Conservation (phyloP, 2,113 vertebrate genomes). For the Proteles cristata region DNA sequence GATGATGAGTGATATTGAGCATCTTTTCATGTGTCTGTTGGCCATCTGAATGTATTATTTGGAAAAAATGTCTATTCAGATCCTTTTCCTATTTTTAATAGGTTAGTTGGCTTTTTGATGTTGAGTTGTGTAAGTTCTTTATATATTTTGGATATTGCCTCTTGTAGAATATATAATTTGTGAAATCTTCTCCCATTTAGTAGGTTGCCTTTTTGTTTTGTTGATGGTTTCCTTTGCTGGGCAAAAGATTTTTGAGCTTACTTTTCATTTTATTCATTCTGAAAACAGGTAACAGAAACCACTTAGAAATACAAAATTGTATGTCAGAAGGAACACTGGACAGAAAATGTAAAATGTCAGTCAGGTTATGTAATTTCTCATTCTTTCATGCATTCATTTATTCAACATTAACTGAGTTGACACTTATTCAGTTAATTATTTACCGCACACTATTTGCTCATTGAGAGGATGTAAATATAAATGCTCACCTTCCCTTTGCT, state of each 20-base stretch:
- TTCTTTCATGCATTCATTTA: neutral
- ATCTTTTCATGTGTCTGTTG: neutral
- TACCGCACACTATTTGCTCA: neutral
- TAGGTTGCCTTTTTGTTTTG: neutral
- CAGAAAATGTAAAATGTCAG: neutral
- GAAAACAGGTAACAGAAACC: neutral
- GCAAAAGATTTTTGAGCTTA: neutral
- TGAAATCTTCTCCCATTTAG: neutral
- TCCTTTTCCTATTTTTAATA: neutral
- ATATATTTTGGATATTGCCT: neutral
- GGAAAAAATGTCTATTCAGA: neutral
- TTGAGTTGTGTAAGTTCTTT: neutral
- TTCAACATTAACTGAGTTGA: neutral
- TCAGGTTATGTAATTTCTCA: neutral
- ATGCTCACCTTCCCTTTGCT: neutral
- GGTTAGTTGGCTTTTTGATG: neutral
- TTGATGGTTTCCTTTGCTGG: neutral
- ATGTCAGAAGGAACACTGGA: neutral
- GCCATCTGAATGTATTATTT: neutral
- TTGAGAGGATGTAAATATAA: neutral
- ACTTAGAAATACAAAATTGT: neutral
- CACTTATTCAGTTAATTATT: neutral
- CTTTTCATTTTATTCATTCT: neutral
- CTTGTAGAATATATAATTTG: neutral
- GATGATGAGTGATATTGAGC: neutral